Conservation (phyloP, 2,888 invertebrate species). For the Meta bourneti region DNA sequence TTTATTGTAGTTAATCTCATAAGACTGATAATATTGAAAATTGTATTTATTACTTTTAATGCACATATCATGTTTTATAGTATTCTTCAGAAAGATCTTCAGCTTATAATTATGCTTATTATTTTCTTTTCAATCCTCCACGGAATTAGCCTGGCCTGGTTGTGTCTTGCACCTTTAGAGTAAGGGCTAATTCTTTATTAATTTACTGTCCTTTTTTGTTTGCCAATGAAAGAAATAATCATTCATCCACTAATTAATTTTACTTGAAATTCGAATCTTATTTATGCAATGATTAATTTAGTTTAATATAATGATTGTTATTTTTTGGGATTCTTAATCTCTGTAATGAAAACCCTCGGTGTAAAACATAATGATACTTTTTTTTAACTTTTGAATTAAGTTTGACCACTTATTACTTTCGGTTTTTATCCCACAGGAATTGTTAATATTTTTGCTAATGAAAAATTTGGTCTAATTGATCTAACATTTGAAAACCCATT, state of each 20-base stretch:
- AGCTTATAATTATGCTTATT: constrained; percentile 77
- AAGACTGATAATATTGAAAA: constrained; percentile 22
- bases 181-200: constrained; percentile 78
- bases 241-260: constrained; percentile 35
- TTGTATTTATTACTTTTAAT: constrained; percentile 69
- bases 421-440: too few relatives aligned
- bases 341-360: too few relatives aligned
- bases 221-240: constrained; percentile 31
- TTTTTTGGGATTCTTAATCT: too few relatives aligned
- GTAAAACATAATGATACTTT: too few relatives aligned
- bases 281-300: too few relatives aligned
- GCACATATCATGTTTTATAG: constrained; percentile 77
- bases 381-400: too few relatives aligned
- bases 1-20: constrained; percentile 36
- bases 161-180: constrained; percentile 82
- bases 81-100: constrained; percentile 65
- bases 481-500: too few relatives aligned
- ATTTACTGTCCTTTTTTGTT: constrained; percentile 36
- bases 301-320: too few relatives aligned
- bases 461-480: too few relatives aligned
- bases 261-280: background rate
- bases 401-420: too few relatives aligned
- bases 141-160: constrained; percentile 81
- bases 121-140: constrained; percentile 78
- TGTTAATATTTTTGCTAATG: too few relatives aligned